These are phyloP conservation scores for Bufo bufo DNA, from an alignment of 2,113 vertebrate species.

Conservation along the genomic window DNA sequence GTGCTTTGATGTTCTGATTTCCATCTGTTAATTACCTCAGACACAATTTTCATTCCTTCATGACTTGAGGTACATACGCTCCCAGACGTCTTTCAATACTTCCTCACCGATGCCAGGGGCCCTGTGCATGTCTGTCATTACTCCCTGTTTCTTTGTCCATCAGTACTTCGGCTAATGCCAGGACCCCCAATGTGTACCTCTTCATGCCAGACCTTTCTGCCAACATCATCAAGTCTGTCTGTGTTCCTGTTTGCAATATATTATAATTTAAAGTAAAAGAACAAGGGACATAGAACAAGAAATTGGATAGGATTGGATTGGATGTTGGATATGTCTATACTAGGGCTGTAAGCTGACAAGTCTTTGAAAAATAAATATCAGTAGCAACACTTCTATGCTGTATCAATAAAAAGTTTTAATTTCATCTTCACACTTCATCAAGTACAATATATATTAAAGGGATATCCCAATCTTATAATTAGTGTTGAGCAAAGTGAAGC, in stretches of 20 bases:
- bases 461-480: neutral
- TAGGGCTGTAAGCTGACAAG: neutral
- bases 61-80: constrained; percentile 17
- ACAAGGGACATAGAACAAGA: neutral
- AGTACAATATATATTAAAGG: neutral
- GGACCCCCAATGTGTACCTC: constrained; percentile 23
- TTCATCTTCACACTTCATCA: neutral
- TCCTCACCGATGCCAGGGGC: constrained; percentile 25
- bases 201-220: constrained; percentile 34
- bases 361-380: neutral
- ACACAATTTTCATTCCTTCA: constrained; percentile 17
- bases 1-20: neutral
- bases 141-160: constrained; percentile 22
- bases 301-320: neutral
- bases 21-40: constrained; percentile 4
- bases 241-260: constrained; percentile 30
- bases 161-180: constrained; percentile 35
- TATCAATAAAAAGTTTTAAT: neutral
- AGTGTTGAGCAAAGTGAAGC: too few species aligned
- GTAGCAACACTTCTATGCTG: neutral
- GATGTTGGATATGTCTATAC: neutral
- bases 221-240: constrained; percentile 41
- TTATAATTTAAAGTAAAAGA: constrained; percentile 6
- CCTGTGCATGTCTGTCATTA: constrained; percentile 39
- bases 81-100: constrained; percentile 33